Conservation (phyloP, 2,113 vertebrate species). For the Trogon melanurus region DNA sequence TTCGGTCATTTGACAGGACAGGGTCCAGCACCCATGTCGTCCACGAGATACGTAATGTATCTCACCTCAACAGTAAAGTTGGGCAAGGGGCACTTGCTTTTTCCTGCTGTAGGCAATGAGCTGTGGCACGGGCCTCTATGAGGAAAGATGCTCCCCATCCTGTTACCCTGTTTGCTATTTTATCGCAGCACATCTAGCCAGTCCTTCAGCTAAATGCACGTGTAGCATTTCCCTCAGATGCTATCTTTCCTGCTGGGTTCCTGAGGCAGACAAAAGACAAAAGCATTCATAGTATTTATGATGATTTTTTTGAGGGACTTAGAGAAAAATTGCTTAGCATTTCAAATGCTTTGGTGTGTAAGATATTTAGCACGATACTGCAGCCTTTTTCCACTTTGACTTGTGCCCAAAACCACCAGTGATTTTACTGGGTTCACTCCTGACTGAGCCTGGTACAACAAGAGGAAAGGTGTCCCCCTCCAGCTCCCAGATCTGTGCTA, state of each 20-base stretch:
- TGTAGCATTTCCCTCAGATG: not conserved
- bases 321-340: not conserved
- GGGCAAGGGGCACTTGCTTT: not conserved
- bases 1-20: not conserved
- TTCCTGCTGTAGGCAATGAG: not conserved
- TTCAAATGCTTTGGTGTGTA: not conserved
- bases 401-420: not conserved
- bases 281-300: not conserved
- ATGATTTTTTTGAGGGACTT: not conserved
- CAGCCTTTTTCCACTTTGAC: not conserved
- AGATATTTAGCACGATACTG: not conserved
- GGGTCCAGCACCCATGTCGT: not conserved
- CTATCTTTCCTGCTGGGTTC: not conserved
- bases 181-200: not conserved
- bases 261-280: not conserved
- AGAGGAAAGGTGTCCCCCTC: not conserved
- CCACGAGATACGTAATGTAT: not conserved
- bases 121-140: not conserved
- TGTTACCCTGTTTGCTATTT: not conserved
- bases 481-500: too few relatives aligned
- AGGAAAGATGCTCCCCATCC: not conserved
- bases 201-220: not conserved
- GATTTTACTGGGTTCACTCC: not conserved
- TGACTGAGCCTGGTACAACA: not conserved
- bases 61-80: not conserved